Evolutionary conservation across 2,113 vertebrate genomes (phyloP), one percentile per base, ranked within the genome.

Genomic region (Melanocharis versteri): DNA sequence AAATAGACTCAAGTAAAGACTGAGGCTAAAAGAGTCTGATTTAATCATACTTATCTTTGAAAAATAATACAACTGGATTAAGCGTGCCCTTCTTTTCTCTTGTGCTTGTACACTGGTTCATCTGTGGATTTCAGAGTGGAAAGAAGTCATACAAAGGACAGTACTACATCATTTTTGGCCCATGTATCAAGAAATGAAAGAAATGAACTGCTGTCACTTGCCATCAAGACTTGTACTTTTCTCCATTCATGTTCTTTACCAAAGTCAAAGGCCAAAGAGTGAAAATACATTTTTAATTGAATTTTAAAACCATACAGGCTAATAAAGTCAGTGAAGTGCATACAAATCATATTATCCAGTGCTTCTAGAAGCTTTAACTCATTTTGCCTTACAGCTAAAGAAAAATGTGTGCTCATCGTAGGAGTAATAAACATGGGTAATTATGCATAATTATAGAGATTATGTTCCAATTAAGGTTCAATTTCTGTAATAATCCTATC

Each of bases 371-470:
- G 57, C 87, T 94, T 97, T 98, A 94, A 94, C 80, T 95, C 53
- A 93, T 78, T 91, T 91, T 97, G 69, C 51, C 61, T 95, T 93
- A 90, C 82, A 97, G 86, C 66, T 94, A 95, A 97, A 96, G 82
- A 96, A 98, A 97, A 97, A 88, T 94, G 27, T 93, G 40, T 91
- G 57, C 87, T 98, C 83, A 91, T 97, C 0, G 2, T 92, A 96
- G 76, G 89, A 97, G 95, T 95, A 97, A 97, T 98, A 98, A 98
- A 98, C 96, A 97, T 15, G 18, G 77, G 50, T 91, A 98, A 97
- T 98, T 98, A 97, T 94, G 90, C 87, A 96, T 97, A 97, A 98
- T 98, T 98, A 97, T 90, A 94, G 73, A 97, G 95, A 98, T 98
- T 98, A 94, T 95, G 71, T 94, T 97, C 75, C 85, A 98, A 97